Base-by-base conservation (phyloP, 2,888 invertebrate species). In the Sphecodes monilicornis region DNA sequence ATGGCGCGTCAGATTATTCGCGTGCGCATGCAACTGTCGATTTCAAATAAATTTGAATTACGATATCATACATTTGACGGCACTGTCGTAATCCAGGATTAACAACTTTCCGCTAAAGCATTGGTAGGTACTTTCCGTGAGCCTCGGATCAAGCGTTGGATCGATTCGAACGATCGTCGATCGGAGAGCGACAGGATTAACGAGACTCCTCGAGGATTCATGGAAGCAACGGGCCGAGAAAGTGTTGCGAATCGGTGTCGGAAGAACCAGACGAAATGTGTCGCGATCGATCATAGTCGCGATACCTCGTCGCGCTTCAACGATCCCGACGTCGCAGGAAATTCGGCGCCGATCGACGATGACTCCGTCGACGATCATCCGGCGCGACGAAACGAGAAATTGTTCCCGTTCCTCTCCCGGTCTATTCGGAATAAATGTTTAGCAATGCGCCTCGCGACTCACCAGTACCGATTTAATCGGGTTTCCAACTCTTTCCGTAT, bases 381-480 rank as follows among this genome's bases (percentile, higher is more conserved):
- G 70, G 89, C 46, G 82, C 89, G 89, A 89, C 86, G 83, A 87
- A 66, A 86, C 76, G 89, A 81, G 64, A 89, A 89, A 89, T 89
- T 82, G 86, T 78, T 86, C 72, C 50, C 74, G 46, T 74, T 60
- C 79, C 36, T 64, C 29, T 8, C n/a, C n/a, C 64, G 18, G 18
- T 32, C 36, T 64, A 64, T 29, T 18, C 36, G 1, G 32, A 66
- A 66, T 36, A 64, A 64, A 32, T 64, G 29, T 64, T 29, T 64
- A 29, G 8, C 29, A 18, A 32, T 64, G 32, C 64, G 8, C 6
- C 5, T 18, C 8, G 64, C 64, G 4, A 57, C 22, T 22, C 50
- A 22, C 50, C 8, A 50, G 8, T 22, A 18, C 22, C 57, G 57
- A 13, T 26, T 5, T n/a, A n/a, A 57, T 57, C 54, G 54, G n/a